These are phyloP conservation scores for Gnatocerus cornutus DNA, from an alignment of 2,888 invertebrate genomes.

Conservation along the genomic window DNA sequence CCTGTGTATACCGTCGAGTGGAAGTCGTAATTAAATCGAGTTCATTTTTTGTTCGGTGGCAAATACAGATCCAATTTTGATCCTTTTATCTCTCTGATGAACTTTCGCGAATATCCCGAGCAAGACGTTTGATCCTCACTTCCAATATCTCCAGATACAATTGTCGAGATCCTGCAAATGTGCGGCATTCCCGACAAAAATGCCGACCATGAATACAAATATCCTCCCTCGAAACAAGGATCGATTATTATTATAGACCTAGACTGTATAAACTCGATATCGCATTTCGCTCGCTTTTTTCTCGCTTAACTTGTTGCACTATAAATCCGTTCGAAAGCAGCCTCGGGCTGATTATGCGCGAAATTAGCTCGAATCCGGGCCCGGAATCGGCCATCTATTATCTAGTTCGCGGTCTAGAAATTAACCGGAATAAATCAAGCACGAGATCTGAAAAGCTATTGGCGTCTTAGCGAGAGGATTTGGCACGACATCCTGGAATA, in stretches of 20 bases:
- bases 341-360: slow-evolving; percentile 38
- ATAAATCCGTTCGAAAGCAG: slow-evolving; percentile 30
- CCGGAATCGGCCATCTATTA: slow-evolving; percentile 32
- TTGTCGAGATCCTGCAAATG: slow-evolving; percentile 24
- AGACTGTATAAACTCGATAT: slow-evolving; percentile 15
- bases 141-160: slow-evolving; percentile 22
- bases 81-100: slow-evolving; percentile 17
- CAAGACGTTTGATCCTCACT: slow-evolving; percentile 8
- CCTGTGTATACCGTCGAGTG: no score
- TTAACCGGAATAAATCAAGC: slow-evolving; percentile 67
- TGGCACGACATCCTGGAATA: slow-evolving; percentile 59
- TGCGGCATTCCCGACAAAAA: slow-evolving; percentile 10
- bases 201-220: slow-evolving; percentile 28
- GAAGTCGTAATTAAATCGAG: not conserved
- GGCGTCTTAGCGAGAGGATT: slow-evolving; percentile 61
- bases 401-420: slow-evolving; percentile 53
- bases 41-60: slow-evolving; percentile 8
- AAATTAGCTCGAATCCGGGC: slow-evolving; percentile 47
- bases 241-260: slow-evolving; percentile 24
- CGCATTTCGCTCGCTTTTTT: not conserved
- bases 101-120: slow-evolving; percentile 5
- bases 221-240: slow-evolving; percentile 26
- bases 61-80: slow-evolving; percentile 4
- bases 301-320: slow-evolving; percentile 45
- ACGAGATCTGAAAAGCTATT: slow-evolving; percentile 64